Base-by-base conservation (phyloP, 2,113 vertebrate species). In the Acrocephalus arundinaceus region DNA sequence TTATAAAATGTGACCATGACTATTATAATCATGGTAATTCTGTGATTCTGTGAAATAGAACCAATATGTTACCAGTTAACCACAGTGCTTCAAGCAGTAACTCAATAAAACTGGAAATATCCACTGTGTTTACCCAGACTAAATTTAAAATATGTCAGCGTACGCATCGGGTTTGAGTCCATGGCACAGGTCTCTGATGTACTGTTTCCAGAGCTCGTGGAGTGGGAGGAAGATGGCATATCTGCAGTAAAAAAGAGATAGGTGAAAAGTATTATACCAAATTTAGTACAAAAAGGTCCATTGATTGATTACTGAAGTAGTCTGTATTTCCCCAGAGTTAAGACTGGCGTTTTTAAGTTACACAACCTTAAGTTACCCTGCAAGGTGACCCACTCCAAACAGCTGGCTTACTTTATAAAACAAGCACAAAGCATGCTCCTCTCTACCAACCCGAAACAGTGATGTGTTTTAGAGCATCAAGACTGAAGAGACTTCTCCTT, bases 201-300 rank as follows among this genome's bases (percentile, higher is more conserved):
- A 99, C 41, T 98, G 98, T 37, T 98, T 99, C 99, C 99, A 99
- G 35, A 99, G 98, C 4, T 99, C 96, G 15, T 99, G 99, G 8
- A 99, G 97, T 7, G 99, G 99, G 37, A 99, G 95, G 91, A 99
- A 99, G 24, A 98, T 97, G 25, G 97, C 70, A 16, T 99, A 99
- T 21, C 99, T 99, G 76, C 24, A 82, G 61, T 52, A 37, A 73
- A 57, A 70, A 70, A 35, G 8, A 57, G 5, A 43, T 5, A 41
- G 28, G 39, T 23, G 9, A 21, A 15, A 49, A 35, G 20, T 13
- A 45, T 74, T 7, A 85, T 4, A 63, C 2, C 22, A 63, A 49
- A 46, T 5, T n/a, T 51, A 15, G 21, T 51, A 41, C 9, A 0
- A 55, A 41, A 43, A 58, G 41, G 4, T 6, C 18, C 17, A 27